Conservation (phyloP, 1,140 invertebrate genomes). For the Drosophila pruinosa region DNA sequence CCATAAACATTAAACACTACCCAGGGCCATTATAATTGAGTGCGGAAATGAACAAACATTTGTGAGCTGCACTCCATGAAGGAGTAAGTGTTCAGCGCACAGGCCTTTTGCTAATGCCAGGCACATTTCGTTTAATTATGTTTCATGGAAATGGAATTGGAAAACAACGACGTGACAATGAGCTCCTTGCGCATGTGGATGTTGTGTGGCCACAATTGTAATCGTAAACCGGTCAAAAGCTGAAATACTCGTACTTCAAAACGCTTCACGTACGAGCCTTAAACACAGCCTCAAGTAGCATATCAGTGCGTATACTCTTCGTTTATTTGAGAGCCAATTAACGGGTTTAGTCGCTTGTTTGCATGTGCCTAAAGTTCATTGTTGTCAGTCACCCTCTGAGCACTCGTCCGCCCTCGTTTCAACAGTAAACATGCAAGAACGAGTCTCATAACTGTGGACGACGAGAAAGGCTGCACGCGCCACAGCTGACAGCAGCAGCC, state of each 20-base stretch:
- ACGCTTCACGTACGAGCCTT: not conserved
- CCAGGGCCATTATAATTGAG: slow-evolving; percentile 63
- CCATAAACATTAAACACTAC: slow-evolving; percentile 4
- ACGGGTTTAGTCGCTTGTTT: slow-evolving; percentile 46
- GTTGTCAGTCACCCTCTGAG: slow-evolving; percentile 20
- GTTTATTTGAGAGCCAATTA: slow-evolving; percentile 66
- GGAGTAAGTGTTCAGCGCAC: slow-evolving; percentile 37
- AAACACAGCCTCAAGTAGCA: not conserved
- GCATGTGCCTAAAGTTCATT: slow-evolving; percentile 5
- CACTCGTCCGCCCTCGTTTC: slow-evolving; percentile 15
- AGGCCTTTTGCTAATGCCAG: slow-evolving; percentile 44
- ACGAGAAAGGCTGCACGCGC: slow-evolving; percentile 45
- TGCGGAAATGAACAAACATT: slow-evolving; percentile 58
- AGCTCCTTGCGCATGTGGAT: slow-evolving; percentile 38
- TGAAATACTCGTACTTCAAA: not conserved
- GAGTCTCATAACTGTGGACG: slow-evolving; percentile 7
- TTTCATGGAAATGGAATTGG: slow-evolving; percentile 21
- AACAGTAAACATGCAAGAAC: slow-evolving; percentile 7
- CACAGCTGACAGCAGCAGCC: slow-evolving; percentile 62
- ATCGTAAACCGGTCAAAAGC: not conserved
- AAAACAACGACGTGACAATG: slow-evolving; percentile 25
- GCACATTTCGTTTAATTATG: slow-evolving; percentile 64
- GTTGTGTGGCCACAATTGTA: not conserved
- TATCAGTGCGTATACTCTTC: not conserved
- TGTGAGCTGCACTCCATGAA: slow-evolving; percentile 7